Evolutionary conservation across 2,888 invertebrate species (phyloP).

Genomic region (Drosophila colorata): DNA sequence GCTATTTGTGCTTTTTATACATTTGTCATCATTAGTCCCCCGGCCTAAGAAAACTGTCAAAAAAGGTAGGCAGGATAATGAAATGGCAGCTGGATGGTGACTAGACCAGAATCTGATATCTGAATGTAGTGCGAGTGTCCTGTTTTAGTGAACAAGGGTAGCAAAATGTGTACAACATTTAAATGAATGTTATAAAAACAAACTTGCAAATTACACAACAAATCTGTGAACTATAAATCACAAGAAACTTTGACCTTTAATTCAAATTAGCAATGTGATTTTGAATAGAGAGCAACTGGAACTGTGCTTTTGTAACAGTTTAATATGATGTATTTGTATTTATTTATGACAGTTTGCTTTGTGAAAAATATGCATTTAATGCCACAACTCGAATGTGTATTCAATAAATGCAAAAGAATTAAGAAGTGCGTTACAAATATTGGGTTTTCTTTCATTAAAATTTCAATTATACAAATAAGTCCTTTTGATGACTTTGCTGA

Average conservation of each 20-base stretch:
- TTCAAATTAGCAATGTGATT: constrained; percentile 11
- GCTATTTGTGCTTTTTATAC: constrained; percentile 47
- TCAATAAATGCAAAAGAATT: constrained; percentile 10
- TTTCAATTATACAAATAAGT: constrained; percentile 17
- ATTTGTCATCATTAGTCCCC: constrained; percentile 79
- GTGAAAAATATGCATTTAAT: neutral
- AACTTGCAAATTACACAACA: constrained; percentile 12
- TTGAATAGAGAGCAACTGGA: neutral
- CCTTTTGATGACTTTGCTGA: constrained; percentile 39
- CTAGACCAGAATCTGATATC: constrained; percentile 28
- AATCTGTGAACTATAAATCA: constrained; percentile 30
- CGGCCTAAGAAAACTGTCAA: constrained; percentile 41
- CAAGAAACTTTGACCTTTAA: constrained; percentile 27
- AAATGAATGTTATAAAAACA: constrained; percentile 32
- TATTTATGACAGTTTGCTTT: neutral
- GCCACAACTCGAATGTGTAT: too few species aligned
- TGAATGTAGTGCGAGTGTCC: neutral
- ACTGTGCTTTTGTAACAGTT: neutral
- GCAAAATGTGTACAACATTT: constrained; percentile 16
- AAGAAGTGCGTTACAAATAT: constrained; percentile 11
- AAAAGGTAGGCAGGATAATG: constrained; percentile 40
- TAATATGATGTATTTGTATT: neutral
- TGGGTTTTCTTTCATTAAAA: constrained; percentile 8
- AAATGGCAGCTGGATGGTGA: constrained; percentile 34
- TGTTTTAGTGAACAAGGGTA: constrained; percentile 25